Evolutionary conservation across 2,113 vertebrate species (phyloP).

Genomic region (Pampusana beccarii): DNA sequence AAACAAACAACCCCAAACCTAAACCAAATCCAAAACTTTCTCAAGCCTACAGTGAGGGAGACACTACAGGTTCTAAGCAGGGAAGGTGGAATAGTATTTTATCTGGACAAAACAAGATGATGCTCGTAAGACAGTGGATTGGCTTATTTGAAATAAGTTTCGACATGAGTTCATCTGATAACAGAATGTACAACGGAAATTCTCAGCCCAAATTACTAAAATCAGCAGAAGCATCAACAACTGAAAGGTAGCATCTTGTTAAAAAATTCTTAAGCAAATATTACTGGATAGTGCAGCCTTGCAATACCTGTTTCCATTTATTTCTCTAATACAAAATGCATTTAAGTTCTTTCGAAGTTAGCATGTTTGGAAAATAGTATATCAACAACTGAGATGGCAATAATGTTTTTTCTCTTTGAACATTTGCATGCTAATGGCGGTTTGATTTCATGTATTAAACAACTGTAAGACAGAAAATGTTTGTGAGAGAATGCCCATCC

Average conservation of each 20-base stretch:
- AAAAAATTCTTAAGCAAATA: background rate
- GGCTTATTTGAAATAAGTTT: background rate
- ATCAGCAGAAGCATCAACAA: background rate
- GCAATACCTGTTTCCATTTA: background rate
- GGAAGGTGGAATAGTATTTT: background rate
- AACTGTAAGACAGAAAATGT: background rate
- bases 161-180: background rate
- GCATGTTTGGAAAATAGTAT: background rate
- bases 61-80: background rate
- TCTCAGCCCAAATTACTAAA: background rate
- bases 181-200: background rate
- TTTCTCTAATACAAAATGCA: background rate
- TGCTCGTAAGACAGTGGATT: background rate
- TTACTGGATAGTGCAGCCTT: background rate
- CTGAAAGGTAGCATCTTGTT: background rate
- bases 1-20: background rate
- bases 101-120: background rate
- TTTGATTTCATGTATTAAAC: background rate
- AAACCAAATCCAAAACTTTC: background rate
- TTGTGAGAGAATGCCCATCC: background rate
- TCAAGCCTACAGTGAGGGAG: background rate
- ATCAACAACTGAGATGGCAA: background rate
- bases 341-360: background rate
- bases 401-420: background rate
- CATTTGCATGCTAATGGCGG: background rate